A percentile compares a stretch with the other conserved stretches of the same genome.
phyloP scores from a whole-genome alignment of 1,140 invertebrate species.

The Lepeophtheirus salmonis region DNA sequence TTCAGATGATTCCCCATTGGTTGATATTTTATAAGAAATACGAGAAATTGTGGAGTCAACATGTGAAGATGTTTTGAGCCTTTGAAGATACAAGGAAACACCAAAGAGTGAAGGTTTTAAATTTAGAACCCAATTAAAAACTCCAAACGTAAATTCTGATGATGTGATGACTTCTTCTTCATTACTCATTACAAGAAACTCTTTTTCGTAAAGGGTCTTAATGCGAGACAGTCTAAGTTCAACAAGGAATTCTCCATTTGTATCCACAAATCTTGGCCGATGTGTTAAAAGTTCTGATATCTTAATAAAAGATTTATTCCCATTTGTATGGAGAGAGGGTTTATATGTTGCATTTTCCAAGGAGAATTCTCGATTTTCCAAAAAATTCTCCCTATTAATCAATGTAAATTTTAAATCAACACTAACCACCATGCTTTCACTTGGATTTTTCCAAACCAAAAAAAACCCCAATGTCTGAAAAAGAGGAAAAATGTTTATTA shows the following conservation, averaged over 20 bases:
- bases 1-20: not conserved
- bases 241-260: constrained; percentile 61
- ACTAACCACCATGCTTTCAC: constrained; percentile 49
- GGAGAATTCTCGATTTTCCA: constrained; percentile 57
- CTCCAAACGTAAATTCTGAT: constrained; percentile 2
- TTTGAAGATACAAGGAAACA: not conserved
- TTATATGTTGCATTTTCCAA: constrained; percentile 59
- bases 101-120: constrained; percentile 3
- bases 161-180: not conserved
- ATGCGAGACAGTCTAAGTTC: constrained; percentile 58
- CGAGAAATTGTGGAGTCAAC: not conserved
- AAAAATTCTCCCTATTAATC: constrained; percentile 65
- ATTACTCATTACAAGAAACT: constrained; percentile 32
- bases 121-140: constrained; percentile 5
- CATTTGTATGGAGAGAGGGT: constrained; percentile 49
- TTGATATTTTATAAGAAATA: not conserved
- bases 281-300: constrained; percentile 44
- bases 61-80: not conserved
- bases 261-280: constrained; percentile 53
- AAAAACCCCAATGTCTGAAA: constrained; percentile 43
- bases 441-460: constrained; percentile 49
- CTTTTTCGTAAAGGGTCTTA: constrained; percentile 51
- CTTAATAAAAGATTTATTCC: constrained; percentile 55
- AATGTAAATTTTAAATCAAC: constrained; percentile 67
- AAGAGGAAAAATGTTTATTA: not conserved